These are phyloP conservation scores for Tachina fera DNA, from an alignment of 2,888 invertebrate genomes.

Conservation along the genomic window DNA sequence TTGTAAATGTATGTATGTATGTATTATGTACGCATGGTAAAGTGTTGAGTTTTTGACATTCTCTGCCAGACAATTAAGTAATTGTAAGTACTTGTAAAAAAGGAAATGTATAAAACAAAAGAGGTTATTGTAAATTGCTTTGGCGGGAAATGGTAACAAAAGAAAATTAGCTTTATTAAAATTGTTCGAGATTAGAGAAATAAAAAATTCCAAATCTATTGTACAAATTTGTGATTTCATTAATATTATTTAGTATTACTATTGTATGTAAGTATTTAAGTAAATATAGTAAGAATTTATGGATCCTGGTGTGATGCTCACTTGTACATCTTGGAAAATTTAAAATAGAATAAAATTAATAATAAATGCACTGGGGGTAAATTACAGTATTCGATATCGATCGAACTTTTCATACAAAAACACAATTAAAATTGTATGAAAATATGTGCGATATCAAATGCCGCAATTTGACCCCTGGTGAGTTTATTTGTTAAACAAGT, in stretches of 20 bases:
- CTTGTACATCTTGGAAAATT: too few species aligned
- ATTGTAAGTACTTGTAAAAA: slow-evolving; percentile 48
- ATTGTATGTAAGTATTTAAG: too few species aligned
- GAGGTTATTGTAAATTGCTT: slow-evolving; percentile 34
- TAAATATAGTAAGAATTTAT: too few species aligned
- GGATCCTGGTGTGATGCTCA: too few species aligned
- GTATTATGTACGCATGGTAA: slow-evolving; percentile 24
- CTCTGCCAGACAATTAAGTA: slow-evolving; percentile 64
- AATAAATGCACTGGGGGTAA: too few species aligned
- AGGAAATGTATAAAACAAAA: neutral
- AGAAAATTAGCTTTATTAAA: slow-evolving; percentile 43
- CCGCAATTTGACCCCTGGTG: too few species aligned
- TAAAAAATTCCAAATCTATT: neutral
- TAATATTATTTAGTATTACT: neutral
- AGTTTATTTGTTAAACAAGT: too few species aligned
- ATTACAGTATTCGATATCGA: too few species aligned
- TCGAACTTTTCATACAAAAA: too few species aligned
- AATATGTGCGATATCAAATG: too few species aligned
- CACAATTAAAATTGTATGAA: too few species aligned
- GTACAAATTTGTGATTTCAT: neutral
- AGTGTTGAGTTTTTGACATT: slow-evolving; percentile 52
- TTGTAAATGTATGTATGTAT: slow-evolving; percentile 6
- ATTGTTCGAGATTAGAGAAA: slow-evolving; percentile 37
- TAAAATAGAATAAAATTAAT: too few species aligned
- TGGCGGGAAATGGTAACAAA: neutral